Conservation (phyloP, 2,888 invertebrate genomes). For the Tinea semifulvella region DNA sequence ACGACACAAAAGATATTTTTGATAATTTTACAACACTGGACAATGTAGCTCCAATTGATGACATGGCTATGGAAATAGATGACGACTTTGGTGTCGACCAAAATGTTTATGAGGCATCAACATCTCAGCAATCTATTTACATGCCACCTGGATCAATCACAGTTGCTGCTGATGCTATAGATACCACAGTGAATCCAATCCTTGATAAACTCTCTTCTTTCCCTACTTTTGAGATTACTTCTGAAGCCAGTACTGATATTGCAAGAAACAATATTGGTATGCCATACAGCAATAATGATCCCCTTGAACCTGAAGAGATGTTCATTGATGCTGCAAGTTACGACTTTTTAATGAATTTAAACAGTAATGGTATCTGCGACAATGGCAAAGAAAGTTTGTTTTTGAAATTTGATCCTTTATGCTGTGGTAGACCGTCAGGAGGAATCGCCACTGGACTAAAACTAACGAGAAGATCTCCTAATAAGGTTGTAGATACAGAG, state of each 20-base stretch:
- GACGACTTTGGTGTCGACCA: not conserved
- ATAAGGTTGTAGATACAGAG: conserved; percentile 27
- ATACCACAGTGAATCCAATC: not conserved
- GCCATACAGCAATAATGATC: not conserved
- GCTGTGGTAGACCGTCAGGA: conserved; percentile 46
- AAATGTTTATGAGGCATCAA: not conserved
- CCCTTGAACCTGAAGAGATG: conserved; percentile 36
- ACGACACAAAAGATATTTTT: not conserved
- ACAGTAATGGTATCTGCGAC: conserved; percentile 43
- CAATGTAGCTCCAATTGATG: too few relatives aligned
- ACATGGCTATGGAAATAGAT: not conserved
- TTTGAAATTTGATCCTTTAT: conserved; percentile 56
- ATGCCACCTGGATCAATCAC: not conserved
- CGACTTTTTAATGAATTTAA: conserved; percentile 53
- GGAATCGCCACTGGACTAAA: conserved; percentile 40
- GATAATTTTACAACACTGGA: too few relatives aligned
- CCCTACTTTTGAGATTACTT: too few relatives aligned
- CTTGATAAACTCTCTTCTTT: too few relatives aligned
- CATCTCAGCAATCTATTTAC: conserved; percentile 4
- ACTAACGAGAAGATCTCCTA: conserved; percentile 40
- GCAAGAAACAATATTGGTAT: too few relatives aligned
- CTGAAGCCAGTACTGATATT: too few relatives aligned
- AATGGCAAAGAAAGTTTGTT: conserved; percentile 59
- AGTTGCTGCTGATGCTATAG: not conserved
- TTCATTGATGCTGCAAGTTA: conserved; percentile 58